Conservation (phyloP, 2,113 vertebrate species). For the Pionites leucogaster region DNA sequence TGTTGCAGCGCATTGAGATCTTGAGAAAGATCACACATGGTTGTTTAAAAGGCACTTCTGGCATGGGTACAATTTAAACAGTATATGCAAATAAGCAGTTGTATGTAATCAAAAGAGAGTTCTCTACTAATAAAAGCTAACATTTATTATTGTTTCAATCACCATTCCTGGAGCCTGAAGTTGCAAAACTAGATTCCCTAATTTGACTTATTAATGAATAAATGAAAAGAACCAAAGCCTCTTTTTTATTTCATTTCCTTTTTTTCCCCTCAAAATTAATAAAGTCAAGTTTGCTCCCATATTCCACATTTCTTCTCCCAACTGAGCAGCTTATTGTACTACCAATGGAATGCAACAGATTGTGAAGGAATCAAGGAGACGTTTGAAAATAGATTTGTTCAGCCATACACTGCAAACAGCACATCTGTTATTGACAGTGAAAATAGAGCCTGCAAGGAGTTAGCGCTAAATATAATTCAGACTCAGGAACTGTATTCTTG, state of each 20-base stretch:
- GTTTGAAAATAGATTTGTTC: slow-evolving; percentile 44
- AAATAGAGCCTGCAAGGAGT: slow-evolving; percentile 19
- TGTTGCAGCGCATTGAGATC: not conserved
- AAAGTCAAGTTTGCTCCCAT: not conserved
- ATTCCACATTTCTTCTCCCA: not conserved
- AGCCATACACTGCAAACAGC: slow-evolving; percentile 18
- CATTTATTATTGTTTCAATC: slow-evolving; percentile 11
- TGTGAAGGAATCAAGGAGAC: slow-evolving; percentile 26
- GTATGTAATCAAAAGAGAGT: not conserved
- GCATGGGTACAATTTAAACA: not conserved
- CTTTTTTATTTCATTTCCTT: not conserved
- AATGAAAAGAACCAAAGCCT: not conserved
- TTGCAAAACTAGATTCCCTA: not conserved
- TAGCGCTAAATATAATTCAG: slow-evolving; percentile 18
- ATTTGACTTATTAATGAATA: not conserved
- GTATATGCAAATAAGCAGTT: slow-evolving; percentile 10
- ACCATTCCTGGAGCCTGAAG: not conserved
- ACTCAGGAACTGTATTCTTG: not conserved
- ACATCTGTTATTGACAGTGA: slow-evolving; percentile 55
- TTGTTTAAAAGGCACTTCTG: not conserved
- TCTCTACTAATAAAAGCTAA: not conserved
- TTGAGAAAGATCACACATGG: not conserved
- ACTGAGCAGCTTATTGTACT: not conserved
- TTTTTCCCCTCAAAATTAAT: not conserved
- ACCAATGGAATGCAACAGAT: slow-evolving; percentile 18